Conservation (phyloP, 2,888 invertebrate genomes). For the Andrena marginata region DNA sequence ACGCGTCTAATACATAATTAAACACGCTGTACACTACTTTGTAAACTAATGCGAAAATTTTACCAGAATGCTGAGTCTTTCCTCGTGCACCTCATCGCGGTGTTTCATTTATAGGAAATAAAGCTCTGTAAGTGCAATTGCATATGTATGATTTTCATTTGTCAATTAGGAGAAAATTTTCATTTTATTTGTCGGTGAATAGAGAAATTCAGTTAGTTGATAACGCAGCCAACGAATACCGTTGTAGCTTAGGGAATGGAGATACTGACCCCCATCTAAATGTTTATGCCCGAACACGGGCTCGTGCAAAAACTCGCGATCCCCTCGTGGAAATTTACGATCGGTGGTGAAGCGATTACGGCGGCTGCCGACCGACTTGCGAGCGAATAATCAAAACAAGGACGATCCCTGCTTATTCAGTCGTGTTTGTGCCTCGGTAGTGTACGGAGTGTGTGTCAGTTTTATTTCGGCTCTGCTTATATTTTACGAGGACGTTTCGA, state of each 20-base stretch:
- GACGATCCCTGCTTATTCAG: constrained; percentile 33
- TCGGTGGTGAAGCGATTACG: constrained; percentile 1
- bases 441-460: constrained; percentile 8
- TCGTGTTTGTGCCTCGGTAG: constrained; percentile 21
- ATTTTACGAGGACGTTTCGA: constrained; percentile 38
- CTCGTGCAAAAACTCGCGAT: neutral
- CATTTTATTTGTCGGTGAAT: neutral
- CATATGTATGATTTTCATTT: neutral
- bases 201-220: neutral
- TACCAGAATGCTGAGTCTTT: no score
- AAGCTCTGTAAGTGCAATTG: no score
- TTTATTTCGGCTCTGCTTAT: constrained; percentile 50
- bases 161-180: neutral
- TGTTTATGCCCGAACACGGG: neutral
- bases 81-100: no score
- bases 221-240: neutral
- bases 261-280: neutral
- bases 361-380: neutral
- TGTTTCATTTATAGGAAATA: no score
- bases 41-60: no score
- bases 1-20: no score
- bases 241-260: neutral
- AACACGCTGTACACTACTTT: no score
- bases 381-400: constrained; percentile 1
- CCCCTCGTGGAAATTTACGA: neutral